Evolutionary conservation across 2,113 vertebrate genomes (phyloP).

Genomic region (Aleadryas rufinucha): DNA sequence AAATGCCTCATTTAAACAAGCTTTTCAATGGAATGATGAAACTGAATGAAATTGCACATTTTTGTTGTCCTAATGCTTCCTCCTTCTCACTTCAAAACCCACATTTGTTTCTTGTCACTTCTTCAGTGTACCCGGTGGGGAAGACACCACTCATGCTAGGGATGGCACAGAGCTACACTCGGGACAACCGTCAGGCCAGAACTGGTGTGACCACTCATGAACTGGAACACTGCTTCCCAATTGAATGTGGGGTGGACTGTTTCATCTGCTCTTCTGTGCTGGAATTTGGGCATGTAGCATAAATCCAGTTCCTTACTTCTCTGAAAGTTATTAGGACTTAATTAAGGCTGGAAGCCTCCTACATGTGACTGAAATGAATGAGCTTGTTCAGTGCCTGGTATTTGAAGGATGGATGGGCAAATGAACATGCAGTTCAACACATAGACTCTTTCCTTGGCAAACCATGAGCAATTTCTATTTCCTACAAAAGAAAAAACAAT

Average conservation of each 20-base stretch:
- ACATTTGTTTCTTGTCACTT: neutral
- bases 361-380: neutral
- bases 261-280: neutral
- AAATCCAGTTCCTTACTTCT: neutral
- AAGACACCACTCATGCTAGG: fast-evolving
- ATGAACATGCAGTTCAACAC: neutral
- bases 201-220: neutral
- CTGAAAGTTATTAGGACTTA: neutral
- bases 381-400: neutral
- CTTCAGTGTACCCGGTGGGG: neutral
- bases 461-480: neutral
- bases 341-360: neutral
- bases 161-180: fast-evolving
- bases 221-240: neutral
- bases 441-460: neutral
- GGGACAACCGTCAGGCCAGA: fast-evolving
- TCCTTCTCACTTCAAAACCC: neutral
- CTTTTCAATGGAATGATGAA: neutral
- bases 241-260: neutral
- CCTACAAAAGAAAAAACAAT: neutral
- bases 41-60: neutral
- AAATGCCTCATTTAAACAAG: neutral
- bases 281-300: fast-evolving
- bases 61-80: fast-evolving
- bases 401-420: neutral